Evolutionary conservation across 2,113 vertebrate genomes (phyloP).

Genomic region (Plecturocebus donacophilus): DNA sequence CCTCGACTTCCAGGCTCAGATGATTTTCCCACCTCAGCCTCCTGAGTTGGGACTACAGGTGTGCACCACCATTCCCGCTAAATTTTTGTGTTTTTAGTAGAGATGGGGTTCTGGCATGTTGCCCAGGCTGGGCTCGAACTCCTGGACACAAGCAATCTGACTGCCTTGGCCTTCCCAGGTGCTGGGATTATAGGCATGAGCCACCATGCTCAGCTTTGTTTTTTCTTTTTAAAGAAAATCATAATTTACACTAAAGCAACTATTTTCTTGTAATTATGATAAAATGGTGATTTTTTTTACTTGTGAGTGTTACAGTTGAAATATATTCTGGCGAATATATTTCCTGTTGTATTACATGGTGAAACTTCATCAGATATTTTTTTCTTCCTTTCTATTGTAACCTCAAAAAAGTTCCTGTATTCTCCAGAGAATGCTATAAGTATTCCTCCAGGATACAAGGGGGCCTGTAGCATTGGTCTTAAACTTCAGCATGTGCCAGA

Average conservation of each 20-base stretch:
- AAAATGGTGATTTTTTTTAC: neutral
- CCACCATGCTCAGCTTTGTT: neutral
- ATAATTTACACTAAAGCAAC: neutral
- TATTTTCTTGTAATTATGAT: neutral
- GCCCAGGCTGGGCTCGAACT: too few relatives aligned
- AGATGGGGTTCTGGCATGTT: too few relatives aligned
- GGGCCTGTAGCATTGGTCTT: neutral
- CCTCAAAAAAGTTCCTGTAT: neutral
- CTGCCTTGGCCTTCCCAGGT: too few relatives aligned
- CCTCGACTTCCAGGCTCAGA: too few relatives aligned
- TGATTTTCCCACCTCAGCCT: too few relatives aligned
- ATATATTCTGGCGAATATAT: neutral
- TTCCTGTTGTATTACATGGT: neutral
- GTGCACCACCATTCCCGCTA: too few relatives aligned
- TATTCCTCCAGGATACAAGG: neutral
- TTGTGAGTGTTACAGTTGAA: slow-evolving; percentile 14
- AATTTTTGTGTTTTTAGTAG: too few relatives aligned
- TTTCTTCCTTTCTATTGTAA: neutral
- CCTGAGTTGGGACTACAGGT: too few relatives aligned
- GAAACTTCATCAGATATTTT: neutral
- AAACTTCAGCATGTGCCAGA: neutral
- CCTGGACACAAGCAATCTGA: too few relatives aligned
- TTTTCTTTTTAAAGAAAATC: slow-evolving; percentile 3
- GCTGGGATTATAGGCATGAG: too few relatives aligned
- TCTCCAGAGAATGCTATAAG: neutral